phyloP scores from a whole-genome alignment of 2,888 invertebrate species.

The Sarcophaga carnaria region DNA sequence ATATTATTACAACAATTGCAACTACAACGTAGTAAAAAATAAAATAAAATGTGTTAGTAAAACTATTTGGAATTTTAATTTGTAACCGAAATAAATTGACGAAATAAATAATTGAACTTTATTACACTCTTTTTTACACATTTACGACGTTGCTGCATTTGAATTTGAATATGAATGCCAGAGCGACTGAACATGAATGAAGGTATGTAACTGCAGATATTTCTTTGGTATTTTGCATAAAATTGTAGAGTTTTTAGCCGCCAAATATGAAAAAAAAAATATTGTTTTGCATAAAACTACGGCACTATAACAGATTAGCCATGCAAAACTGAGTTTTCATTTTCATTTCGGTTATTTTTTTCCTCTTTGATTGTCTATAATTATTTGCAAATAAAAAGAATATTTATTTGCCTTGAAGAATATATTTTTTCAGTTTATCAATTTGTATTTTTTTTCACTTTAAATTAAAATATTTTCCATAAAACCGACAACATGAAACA shows the following conservation, averaged over 20 bases:
- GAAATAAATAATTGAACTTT: conserved; percentile 58
- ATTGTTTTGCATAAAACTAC: neutral
- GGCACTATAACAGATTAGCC: neutral
- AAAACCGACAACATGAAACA: neutral
- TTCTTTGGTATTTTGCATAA: conserved; percentile 44
- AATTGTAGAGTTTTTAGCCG: neutral
- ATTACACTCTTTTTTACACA: conserved; percentile 34
- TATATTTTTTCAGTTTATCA: conserved; percentile 20
- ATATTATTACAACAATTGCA: neutral
- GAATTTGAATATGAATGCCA: conserved; percentile 20
- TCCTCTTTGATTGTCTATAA: conserved; percentile 24
- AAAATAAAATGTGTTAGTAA: conserved; percentile 32
- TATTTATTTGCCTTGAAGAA: conserved; percentile 50
- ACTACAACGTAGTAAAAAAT: neutral
- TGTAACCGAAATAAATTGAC: conserved; percentile 61
- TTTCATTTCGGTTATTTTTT: neutral
- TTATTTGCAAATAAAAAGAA: conserved; percentile 59
- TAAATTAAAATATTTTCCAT: neutral
- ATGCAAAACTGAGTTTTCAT: neutral
- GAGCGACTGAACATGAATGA: conserved; percentile 3
- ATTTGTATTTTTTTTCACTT: neutral
- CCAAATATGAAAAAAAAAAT: neutral
- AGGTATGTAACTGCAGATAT: conserved; percentile 18
- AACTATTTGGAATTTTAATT: conserved; percentile 65
- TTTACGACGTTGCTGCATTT: conserved; percentile 5